Evolutionary conservation across 2,888 invertebrate genomes (phyloP).

Genomic region (Cephalotes varians): DNA sequence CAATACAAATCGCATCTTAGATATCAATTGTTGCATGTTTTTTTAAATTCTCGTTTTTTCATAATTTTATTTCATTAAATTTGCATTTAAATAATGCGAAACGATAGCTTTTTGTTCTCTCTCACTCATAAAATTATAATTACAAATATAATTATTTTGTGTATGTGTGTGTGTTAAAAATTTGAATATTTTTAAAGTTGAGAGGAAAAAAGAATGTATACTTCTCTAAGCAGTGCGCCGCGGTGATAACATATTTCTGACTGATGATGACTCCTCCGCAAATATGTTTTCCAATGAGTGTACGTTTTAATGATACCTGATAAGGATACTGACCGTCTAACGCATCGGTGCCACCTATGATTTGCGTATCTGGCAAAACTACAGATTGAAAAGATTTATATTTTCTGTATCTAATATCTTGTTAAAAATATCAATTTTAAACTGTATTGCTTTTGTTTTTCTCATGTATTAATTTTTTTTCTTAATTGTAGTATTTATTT

Average conservation of each 20-base stretch:
- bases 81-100: neutral
- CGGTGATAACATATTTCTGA: slow-evolving; percentile 57
- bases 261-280: slow-evolving; percentile 64
- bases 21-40: neutral
- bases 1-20: neutral
- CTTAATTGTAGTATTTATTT: neutral
- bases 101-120: neutral
- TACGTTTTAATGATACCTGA: slow-evolving; percentile 86
- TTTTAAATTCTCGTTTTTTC: neutral
- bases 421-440: neutral
- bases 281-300: slow-evolving; percentile 63
- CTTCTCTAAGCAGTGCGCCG: slow-evolving; percentile 61
- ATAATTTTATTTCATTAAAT: neutral
- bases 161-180: too few relatives aligned
- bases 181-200: neutral
- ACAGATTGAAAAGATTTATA: neutral
- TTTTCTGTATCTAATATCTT: too few relatives aligned
- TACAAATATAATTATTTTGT: neutral
- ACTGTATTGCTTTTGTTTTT: neutral
- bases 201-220: slow-evolving; percentile 27
- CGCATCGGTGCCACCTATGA: slow-evolving; percentile 86
- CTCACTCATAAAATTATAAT: neutral
- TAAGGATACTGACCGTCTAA: slow-evolving; percentile 86
- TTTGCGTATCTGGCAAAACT: slow-evolving; percentile 52
- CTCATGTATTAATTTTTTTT: neutral